Percentiles rank a stretch among this genome's conserved stretches.
Conservation (phyloP, 2,797 vertebrate species). For the Channallabes apus region DNA sequence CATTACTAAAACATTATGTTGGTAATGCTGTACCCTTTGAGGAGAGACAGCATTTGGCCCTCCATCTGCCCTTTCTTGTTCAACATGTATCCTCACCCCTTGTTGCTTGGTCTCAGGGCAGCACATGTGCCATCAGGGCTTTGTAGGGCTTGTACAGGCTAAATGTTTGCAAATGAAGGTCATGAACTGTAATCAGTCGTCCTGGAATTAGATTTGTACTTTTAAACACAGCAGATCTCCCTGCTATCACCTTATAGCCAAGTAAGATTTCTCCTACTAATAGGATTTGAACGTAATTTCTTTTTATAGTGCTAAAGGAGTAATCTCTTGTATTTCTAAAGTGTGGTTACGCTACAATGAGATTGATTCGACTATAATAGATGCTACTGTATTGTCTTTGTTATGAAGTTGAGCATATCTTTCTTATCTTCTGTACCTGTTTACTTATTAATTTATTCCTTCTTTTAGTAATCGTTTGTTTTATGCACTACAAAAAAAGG, state of each 20-base stretch:
- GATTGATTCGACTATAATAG: not conserved
- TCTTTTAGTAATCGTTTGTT: not conserved
- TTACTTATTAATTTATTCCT: not conserved
- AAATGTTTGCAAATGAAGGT: conserved; percentile 20
- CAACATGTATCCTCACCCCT: conserved; percentile 34
- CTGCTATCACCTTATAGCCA: not conserved
- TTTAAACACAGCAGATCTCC: not conserved
- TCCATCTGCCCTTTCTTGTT: conserved; percentile 60
- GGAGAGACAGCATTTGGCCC: conserved; percentile 57
- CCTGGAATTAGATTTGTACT: not conserved
- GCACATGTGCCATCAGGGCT: not conserved
- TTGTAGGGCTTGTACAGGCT: conserved; percentile 9
- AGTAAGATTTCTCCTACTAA: not conserved
- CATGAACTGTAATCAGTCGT: not conserved
- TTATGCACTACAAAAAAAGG: not conserved
- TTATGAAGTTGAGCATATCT: not conserved
- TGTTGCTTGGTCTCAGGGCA: conserved; percentile 63
- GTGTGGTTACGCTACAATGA: not conserved
- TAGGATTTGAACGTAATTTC: not conserved
- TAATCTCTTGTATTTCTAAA: not conserved
- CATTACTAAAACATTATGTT: conserved; percentile 72
- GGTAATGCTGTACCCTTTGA: conserved; percentile 69
- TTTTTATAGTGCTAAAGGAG: not conserved
- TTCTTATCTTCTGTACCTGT: not conserved
- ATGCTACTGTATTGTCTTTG: not conserved